Evolutionary conservation across 2,888 invertebrate species (phyloP), one percentile per base, ranked within the genome.

Genomic region (Lampropteryx suffumata): DNA sequence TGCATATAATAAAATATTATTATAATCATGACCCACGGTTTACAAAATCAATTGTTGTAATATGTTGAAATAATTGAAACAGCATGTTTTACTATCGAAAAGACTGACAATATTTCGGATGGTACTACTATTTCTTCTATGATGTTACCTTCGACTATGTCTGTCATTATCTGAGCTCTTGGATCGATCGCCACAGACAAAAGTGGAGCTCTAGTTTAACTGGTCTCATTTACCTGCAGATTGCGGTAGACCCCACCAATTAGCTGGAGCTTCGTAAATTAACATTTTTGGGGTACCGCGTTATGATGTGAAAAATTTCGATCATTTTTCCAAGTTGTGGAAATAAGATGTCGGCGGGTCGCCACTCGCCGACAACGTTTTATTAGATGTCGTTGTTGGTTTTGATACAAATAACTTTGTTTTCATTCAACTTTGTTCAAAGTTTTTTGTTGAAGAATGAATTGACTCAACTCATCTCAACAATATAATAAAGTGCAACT

Each of bases 191-290:
- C 7, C 17, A 13, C n/a, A 26, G 11, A 46, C 40, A 32, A 41
- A 34, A 29, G 17, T 3, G 11, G 6, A 13, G 64, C 43, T 71
- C 71, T 54, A 34, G 53, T 45, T 62, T 50, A 52, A 42, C 46
- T 68, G 65, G 71, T 45, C 65, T 41, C 60, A 60, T 64, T 67
- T 59, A 68, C 71, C 69, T 70, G 63, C 60, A 64, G 63, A 65
- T 66, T 70, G 71, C 55, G 68, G 69, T 56, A 44, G 51, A 49
- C 61, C 57, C 35, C 58, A 50, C 64, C 65, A 73, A 75, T 76
- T 76, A 74, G 60, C 41, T 36, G 30, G 58, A 59, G 49, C 56
- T 59, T 57, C 53, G 51, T 45, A 61, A 63, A 68, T 67, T 51
- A 58, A 56, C 47, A 56, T 61, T 57, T 55, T 61, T 63, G 52